These are phyloP conservation scores for Palaemon carinicauda DNA, from an alignment of 1,140 invertebrate genomes.

Conservation along the genomic window DNA sequence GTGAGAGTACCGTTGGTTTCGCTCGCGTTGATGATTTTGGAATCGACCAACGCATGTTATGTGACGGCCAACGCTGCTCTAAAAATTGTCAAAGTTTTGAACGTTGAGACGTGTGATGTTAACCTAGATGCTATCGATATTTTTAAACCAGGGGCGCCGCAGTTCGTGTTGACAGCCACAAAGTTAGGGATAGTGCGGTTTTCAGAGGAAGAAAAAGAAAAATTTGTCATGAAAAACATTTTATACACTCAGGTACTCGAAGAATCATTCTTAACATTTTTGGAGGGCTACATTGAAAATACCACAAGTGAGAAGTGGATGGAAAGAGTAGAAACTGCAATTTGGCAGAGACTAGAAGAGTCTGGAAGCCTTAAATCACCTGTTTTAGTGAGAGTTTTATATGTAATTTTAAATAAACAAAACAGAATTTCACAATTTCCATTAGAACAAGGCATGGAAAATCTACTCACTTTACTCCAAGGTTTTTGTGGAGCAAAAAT, in stretches of 20 bases:
- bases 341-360: slow-evolving; percentile 23
- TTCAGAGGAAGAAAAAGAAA: neutral
- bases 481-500: slow-evolving; percentile 9
- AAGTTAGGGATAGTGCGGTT: neutral
- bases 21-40: neutral
- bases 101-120: too few species aligned
- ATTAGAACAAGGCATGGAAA: slow-evolving; percentile 3
- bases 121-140: too few species aligned
- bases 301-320: neutral
- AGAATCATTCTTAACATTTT: neutral
- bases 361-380: neutral
- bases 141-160: neutral
- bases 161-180: neutral
- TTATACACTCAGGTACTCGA: neutral
- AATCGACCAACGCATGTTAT: slow-evolving; percentile 1
- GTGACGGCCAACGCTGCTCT: neutral
- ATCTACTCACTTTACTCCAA: neutral
- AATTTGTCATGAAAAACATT: neutral
- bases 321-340: neutral
- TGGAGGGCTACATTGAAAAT: neutral
- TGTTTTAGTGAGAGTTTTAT: neutral
- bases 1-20: neutral
- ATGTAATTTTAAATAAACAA: neutral
- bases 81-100: too few species aligned
- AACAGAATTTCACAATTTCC: neutral